phyloP scores from a whole-genome alignment of 2,888 invertebrate genomes.

The Acronicta leporina region DNA sequence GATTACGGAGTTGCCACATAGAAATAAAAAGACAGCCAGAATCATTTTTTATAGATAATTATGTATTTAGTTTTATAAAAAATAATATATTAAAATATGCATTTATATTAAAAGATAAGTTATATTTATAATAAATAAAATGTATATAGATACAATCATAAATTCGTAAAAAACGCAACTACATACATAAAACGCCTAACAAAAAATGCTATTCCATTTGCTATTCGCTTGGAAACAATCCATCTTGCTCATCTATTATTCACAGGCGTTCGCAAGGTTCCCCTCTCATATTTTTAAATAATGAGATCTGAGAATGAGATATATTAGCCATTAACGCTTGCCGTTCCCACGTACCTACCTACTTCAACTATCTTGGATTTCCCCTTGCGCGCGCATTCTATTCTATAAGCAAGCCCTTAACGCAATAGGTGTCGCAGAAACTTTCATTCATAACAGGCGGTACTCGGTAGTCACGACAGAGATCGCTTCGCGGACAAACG shows the following conservation, averaged over 20 bases:
- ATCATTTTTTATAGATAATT: no score
- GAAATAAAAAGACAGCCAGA: not conserved
- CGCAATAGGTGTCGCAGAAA: slow-evolving; percentile 49
- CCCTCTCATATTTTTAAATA: slow-evolving; percentile 18
- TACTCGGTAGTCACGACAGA: slow-evolving; percentile 73
- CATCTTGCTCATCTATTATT: slow-evolving; percentile 56
- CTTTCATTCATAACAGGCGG: slow-evolving; percentile 68
- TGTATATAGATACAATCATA: no score
- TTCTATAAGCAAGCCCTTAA: slow-evolving; percentile 51
- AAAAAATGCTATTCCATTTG: slow-evolving; percentile 6
- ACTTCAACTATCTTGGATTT: slow-evolving; percentile 25
- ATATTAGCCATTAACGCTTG: slow-evolving; percentile 28
- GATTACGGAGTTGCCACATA: slow-evolving; percentile 25
- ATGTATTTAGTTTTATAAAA: no score
- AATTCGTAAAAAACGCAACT: not conserved
- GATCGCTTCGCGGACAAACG: slow-evolving; percentile 74
- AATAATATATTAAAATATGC: no score
- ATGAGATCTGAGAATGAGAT: slow-evolving; percentile 30
- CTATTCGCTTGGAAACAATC: slow-evolving; percentile 12
- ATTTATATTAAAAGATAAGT: no score
- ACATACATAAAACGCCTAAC: slow-evolving; percentile 25
- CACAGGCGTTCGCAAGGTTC: slow-evolving; percentile 44
- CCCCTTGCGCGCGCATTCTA: slow-evolving; percentile 70
- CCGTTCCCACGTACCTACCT: slow-evolving; percentile 21
- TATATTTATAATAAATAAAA: no score